phyloP scores from a whole-genome alignment of 2,888 invertebrate genomes.

The Aspidiotus destructor region DNA sequence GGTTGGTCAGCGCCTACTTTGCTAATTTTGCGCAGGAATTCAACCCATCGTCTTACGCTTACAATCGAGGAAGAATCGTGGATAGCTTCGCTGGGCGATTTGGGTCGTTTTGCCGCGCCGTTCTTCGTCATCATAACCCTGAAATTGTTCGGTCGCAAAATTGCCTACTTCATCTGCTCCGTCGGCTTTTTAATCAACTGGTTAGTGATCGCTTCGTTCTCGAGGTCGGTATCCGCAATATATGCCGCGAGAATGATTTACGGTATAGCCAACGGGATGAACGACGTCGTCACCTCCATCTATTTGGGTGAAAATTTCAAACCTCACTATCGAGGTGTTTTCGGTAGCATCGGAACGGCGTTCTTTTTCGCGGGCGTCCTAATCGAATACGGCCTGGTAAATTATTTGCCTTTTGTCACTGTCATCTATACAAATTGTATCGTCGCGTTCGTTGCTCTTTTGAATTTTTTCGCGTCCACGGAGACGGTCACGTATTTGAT shows the following conservation, averaged over 20 bases:
- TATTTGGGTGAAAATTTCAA: constrained; percentile 14
- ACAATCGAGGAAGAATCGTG: constrained; percentile 11
- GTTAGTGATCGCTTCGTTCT: neutral
- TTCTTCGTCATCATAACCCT: neutral
- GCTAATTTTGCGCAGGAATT: neutral
- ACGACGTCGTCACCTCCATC: constrained; percentile 6
- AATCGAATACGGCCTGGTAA: neutral
- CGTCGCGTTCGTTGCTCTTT: neutral
- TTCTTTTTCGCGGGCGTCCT: neutral
- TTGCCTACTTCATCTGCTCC: neutral
- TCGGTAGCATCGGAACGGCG: constrained; percentile 4
- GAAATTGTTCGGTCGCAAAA: constrained; percentile 13
- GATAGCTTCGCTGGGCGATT: constrained; percentile 18
- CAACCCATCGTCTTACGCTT: neutral
- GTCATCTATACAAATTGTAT: neutral
- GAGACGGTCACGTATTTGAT: neutral
- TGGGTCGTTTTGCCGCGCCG: constrained; percentile 11
- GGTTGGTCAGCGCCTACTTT: constrained; percentile 19
- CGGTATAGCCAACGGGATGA: constrained; percentile 11
- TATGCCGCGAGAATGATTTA: constrained; percentile 6
- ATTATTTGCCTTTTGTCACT: neutral
- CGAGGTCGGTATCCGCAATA: constrained; percentile 1
- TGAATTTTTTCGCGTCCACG: neutral
- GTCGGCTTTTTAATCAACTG: neutral
- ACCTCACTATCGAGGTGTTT: neutral